Percentiles rank a stretch among this genome's conserved stretches.
These are phyloP conservation scores for Stegana nigrithorax DNA, from an alignment of 2,888 invertebrate species.

Conservation along the genomic window DNA sequence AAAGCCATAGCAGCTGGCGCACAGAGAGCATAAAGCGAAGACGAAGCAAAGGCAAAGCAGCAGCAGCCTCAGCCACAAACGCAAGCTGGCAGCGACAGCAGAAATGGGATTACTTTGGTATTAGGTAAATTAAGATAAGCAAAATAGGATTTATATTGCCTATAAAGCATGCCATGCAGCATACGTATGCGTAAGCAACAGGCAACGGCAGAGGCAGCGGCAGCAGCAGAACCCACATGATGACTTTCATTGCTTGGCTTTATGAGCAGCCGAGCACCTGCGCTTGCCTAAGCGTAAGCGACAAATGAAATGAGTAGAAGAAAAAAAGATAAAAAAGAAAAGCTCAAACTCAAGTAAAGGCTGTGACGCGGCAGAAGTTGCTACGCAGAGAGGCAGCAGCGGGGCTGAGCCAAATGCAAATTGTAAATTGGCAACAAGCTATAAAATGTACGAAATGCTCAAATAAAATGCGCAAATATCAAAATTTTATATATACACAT, in stretches of 20 bases:
- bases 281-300: too few relatives aligned
- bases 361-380: neutral
- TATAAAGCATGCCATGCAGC: constrained; percentile 28
- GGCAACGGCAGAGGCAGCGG: constrained; percentile 8
- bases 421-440: constrained; percentile 16
- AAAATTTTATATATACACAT: too few relatives aligned
- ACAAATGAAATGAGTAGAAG: too few relatives aligned
- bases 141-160: constrained; percentile 47
- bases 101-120: constrained; percentile 38
- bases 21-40: constrained; percentile 19
- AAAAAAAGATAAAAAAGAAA: constrained; percentile 10
- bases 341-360: neutral
- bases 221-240: too few relatives aligned
- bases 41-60: too few relatives aligned
- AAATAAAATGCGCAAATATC: constrained; percentile 6
- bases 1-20: neutral
- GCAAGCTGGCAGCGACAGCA: too few relatives aligned
- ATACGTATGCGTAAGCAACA: too few relatives aligned
- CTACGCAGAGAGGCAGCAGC: neutral
- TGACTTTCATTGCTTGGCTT: too few relatives aligned
- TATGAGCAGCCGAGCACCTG: too few relatives aligned
- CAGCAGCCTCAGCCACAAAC: too few relatives aligned
- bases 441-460: constrained; percentile 1
- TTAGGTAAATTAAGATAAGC: constrained; percentile 49
- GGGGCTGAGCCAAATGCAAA: constrained; percentile 2